These are phyloP conservation scores for Mus spicilegus DNA, from an alignment of 2,113 vertebrate species.

Conservation along the genomic window DNA sequence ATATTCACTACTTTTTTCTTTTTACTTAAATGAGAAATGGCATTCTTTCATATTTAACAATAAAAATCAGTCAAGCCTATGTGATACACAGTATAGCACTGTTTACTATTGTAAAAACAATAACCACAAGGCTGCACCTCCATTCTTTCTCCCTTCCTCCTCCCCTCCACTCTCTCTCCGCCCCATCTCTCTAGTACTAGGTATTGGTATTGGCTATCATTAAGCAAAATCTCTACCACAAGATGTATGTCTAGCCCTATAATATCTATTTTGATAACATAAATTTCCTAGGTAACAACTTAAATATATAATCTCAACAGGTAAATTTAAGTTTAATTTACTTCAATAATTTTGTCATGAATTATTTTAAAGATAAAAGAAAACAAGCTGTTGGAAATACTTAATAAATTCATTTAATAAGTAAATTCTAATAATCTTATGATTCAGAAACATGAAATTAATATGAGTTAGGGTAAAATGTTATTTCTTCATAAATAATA, in stretches of 20 bases:
- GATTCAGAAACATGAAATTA: neutral
- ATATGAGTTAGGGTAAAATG: neutral
- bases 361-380: neutral
- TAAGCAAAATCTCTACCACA: neutral
- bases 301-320: constrained; percentile 42
- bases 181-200: neutral
- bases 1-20: constrained; percentile 70
- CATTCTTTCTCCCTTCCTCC: too few relatives aligned
- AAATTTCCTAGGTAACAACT: constrained; percentile 23
- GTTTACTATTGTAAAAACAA: constrained; percentile 46
- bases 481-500: neutral
- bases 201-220: neutral
- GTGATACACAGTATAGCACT: neutral
- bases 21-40: constrained; percentile 61
- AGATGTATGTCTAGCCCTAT: neutral
- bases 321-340: constrained; percentile 24
- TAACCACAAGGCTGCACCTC: neutral
- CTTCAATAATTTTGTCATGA: neutral
- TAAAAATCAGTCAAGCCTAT: neutral
- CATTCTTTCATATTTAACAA: constrained; percentile 39
- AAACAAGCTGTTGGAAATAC: constrained; percentile 3
- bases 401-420: constrained; percentile 18
- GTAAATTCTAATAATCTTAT: neutral
- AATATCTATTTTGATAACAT: neutral
- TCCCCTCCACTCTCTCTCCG: rapidly evolving